These are phyloP conservation scores for Aramus guarauna DNA, from an alignment of 2,113 vertebrate species.

Conservation along the genomic window DNA sequence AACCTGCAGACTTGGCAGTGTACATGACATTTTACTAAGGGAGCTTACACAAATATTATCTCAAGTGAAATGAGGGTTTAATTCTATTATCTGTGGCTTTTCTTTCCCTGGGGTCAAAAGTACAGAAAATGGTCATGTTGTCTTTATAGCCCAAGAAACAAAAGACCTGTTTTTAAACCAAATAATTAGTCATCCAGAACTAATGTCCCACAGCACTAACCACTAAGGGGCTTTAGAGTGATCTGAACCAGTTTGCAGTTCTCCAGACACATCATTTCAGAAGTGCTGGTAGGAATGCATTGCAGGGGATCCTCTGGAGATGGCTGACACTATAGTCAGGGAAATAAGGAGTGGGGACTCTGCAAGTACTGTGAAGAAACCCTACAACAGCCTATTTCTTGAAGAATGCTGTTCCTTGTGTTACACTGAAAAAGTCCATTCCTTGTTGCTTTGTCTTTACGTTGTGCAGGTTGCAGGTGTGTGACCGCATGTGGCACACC, in stretches of 20 bases:
- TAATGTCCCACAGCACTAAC: slow-evolving; percentile 60
- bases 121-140: slow-evolving; percentile 73
- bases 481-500: not conserved
- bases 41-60: slow-evolving; percentile 86
- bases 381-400: not conserved
- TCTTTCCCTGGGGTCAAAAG: slow-evolving; percentile 80
- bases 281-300: not conserved
- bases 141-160: slow-evolving; percentile 64
- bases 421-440: not conserved
- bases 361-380: not conserved
- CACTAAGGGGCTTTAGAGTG: not conserved
- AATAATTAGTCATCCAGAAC: slow-evolving; percentile 70
- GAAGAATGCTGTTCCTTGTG: not conserved
- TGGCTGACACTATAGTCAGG: not conserved
- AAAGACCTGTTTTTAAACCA: slow-evolving; percentile 67
- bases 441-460: not conserved
- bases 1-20: slow-evolving; percentile 72
- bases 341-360: not conserved
- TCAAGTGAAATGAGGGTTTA: slow-evolving; percentile 80
- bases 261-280: slow-evolving; percentile 4
- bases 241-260: not conserved
- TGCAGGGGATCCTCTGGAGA: not conserved
- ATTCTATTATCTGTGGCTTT: slow-evolving; percentile 88
- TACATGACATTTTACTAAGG: slow-evolving; percentile 71
- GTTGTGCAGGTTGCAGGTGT: not conserved